Conservation (phyloP, 2,888 invertebrate species). For the Iphiclides podalirius region DNA sequence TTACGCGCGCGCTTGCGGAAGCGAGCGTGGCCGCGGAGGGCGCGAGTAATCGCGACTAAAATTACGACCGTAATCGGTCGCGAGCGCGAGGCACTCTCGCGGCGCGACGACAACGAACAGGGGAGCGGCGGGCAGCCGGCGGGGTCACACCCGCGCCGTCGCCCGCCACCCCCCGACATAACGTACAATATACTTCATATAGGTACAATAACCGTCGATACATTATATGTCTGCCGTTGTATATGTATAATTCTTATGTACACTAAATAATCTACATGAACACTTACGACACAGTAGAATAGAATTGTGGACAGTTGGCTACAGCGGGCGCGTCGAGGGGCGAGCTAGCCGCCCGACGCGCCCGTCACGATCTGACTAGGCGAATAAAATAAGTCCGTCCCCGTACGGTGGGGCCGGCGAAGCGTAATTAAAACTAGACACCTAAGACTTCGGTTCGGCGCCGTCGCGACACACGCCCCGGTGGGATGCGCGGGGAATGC, state of each 20-base stretch:
- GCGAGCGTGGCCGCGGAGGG: constrained; percentile 12
- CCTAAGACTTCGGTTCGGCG: constrained; percentile 27
- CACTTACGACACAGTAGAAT: constrained; percentile 74
- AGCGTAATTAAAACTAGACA: constrained; percentile 67
- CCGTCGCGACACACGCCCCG: constrained; percentile 1
- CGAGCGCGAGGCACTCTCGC: constrained; percentile 15
- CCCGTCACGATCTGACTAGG: constrained; percentile 69
- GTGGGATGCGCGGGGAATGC: too few relatives aligned
- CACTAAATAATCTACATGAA: constrained; percentile 69
- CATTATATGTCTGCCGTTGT: constrained; percentile 57
- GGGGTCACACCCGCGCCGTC: constrained; percentile 28
- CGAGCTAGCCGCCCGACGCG: constrained; percentile 49
- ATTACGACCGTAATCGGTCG: neutral
- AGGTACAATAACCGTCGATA: constrained; percentile 43
- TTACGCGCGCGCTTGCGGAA: too few relatives aligned
- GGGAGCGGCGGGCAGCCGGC: constrained; percentile 17
- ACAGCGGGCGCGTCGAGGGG: constrained; percentile 49
- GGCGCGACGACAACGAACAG: constrained; percentile 23
- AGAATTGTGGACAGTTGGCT: constrained; percentile 70
- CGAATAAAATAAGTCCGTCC: constrained; percentile 63
- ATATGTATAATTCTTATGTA: constrained; percentile 71
- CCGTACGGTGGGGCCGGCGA: constrained; percentile 50
- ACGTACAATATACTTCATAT: constrained; percentile 36
- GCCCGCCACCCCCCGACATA: constrained; percentile 29
- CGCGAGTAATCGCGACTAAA: constrained; percentile 12